Conservation (phyloP, 1,140 invertebrate species). For the Amphibalanus amphitrite region DNA sequence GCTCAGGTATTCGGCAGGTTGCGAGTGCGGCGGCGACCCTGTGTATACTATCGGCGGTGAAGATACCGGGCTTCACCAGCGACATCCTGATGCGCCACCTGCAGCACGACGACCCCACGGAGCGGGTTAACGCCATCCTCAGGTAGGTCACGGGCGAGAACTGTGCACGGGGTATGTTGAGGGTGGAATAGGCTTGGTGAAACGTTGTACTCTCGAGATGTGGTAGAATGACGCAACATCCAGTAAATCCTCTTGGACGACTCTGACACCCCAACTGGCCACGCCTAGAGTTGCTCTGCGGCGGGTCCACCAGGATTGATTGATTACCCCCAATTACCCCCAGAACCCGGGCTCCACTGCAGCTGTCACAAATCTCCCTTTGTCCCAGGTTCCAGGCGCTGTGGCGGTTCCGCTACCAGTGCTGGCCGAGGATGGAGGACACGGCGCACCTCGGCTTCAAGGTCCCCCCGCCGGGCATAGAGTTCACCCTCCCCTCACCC, state of each 20-base stretch:
- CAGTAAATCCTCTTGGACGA: not conserved
- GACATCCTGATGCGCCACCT: not conserved
- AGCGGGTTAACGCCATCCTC: not conserved
- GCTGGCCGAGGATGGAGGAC: constrained; percentile 98
- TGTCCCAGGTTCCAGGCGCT: constrained; percentile 64
- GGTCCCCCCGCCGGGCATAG: constrained; percentile 93
- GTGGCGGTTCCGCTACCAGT: constrained; percentile 95
- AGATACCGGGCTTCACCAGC: not conserved
- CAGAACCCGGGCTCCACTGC: too few relatives aligned
- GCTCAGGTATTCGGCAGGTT: not conserved
- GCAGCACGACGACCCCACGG: not conserved
- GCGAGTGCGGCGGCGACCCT: not conserved
- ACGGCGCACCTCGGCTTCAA: constrained; percentile 86
- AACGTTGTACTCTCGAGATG: not conserved
- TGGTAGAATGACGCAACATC: not conserved
- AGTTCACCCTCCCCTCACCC: constrained; percentile 95
- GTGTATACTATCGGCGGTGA: not conserved
- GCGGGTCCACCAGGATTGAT: not conserved
- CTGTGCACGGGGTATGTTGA: too few relatives aligned
- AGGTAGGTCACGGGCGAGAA: too few relatives aligned
- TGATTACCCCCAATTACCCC: too few relatives aligned
- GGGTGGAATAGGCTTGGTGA: not conserved
- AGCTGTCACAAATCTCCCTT: not conserved
- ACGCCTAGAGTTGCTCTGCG: not conserved
- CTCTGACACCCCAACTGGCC: not conserved